phyloP scores from a whole-genome alignment of 2,888 invertebrate species.

The Adelphocoris suturalis region DNA sequence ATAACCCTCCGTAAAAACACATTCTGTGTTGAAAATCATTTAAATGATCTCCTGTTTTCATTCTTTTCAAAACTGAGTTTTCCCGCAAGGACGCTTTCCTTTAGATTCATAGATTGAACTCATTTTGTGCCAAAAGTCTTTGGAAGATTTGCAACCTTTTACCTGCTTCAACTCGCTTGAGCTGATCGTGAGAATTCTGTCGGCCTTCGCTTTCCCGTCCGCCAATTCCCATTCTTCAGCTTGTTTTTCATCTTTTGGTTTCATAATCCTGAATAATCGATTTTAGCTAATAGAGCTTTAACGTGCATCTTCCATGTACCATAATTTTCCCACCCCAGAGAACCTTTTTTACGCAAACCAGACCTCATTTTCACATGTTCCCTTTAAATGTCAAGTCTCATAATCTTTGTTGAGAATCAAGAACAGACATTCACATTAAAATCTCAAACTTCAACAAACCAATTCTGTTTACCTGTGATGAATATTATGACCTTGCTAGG shows the following conservation, averaged over 20 bases:
- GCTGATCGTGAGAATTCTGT: constrained; percentile 8
- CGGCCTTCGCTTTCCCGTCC: constrained; percentile 16
- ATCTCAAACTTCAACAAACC: not conserved
- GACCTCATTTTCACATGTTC: not conserved
- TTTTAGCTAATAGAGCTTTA: constrained; percentile 10
- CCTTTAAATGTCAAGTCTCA: not conserved
- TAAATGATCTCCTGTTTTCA: not conserved
- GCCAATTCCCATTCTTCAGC: not conserved
- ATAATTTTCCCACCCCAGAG: not conserved
- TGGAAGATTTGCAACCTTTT: not conserved
- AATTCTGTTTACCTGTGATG: no score
- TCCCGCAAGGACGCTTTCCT: constrained; percentile 26
- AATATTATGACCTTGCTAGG: no score
- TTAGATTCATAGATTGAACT: not conserved
- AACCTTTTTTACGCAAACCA: not conserved
- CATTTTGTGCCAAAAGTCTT: constrained; percentile 8
- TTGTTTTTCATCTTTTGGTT: not conserved
- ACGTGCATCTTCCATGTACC: constrained; percentile 22
- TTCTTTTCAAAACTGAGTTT: not conserved
- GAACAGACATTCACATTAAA: not conserved
- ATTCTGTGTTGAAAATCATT: no score
- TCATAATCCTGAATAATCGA: not conserved
- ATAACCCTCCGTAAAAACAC: no score
- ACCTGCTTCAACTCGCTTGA: not conserved
- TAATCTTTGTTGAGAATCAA: not conserved